A percentile compares a stretch with the other conserved stretches of the same genome.
These are phyloP conservation scores for Xestia rhomboidea DNA, from an alignment of 2,888 invertebrate genomes.

Conservation along the genomic window DNA sequence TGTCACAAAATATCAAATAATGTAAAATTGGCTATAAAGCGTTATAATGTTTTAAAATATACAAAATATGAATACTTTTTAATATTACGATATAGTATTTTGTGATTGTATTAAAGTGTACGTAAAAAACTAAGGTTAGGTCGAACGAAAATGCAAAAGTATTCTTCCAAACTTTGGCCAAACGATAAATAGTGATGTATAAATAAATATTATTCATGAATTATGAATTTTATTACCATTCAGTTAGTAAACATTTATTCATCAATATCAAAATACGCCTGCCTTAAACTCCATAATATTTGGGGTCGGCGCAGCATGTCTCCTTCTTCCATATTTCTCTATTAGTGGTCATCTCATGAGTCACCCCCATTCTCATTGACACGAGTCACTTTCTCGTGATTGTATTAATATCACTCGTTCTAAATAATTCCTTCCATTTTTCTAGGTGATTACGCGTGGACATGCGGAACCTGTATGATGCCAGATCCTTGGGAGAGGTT, in stretches of 20 bases:
- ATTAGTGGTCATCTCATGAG: background rate
- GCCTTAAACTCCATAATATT: background rate
- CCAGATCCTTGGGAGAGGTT: constrained; percentile 84
- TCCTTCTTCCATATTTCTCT: background rate
- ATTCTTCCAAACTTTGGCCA: constrained; percentile 89
- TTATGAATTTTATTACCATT: constrained; percentile 65
- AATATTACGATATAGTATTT: constrained; percentile 71
- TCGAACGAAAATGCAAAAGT: constrained; percentile 78
- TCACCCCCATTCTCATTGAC: background rate
- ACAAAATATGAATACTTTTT: constrained; percentile 63
- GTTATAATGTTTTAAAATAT: constrained; percentile 60
- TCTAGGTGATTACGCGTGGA: constrained; percentile 83
- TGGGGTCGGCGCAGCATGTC: background rate
- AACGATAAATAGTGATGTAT: constrained; percentile 84
- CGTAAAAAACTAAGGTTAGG: constrained; percentile 68
- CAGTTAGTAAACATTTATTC: constrained; percentile 19
- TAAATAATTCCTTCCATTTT: constrained; percentile 54
- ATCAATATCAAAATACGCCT: background rate
- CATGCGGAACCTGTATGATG: constrained; percentile 80
- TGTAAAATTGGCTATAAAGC: constrained; percentile 42
- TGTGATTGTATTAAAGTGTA: constrained; percentile 74
- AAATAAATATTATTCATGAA: constrained; percentile 86
- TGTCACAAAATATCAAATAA: constrained; percentile 40
- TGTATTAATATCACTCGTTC: background rate
- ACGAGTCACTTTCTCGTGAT: background rate